Percentiles rank a stretch among this genome's conserved stretches.
Evolutionary conservation across 2,797 vertebrate genomes (phyloP).

Genomic region (Emys orbicularis): DNA sequence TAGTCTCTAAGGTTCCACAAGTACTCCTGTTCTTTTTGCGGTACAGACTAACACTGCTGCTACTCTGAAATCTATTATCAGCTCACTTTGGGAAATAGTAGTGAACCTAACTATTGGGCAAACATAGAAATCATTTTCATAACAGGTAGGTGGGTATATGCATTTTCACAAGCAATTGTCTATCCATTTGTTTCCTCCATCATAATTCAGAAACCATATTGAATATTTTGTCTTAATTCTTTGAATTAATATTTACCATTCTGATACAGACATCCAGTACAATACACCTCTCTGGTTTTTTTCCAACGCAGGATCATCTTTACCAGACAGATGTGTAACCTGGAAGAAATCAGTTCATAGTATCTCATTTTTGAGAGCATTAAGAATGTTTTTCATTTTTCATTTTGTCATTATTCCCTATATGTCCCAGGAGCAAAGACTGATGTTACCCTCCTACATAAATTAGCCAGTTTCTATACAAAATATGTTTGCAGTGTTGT

Average conservation of each 20-base stretch:
- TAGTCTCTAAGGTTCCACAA: no score
- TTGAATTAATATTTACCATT: not conserved
- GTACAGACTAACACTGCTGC: no score
- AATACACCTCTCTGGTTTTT: not conserved
- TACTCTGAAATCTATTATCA: not conserved
- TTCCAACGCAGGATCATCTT: not conserved
- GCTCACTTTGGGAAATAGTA: not conserved
- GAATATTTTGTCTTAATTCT: not conserved
- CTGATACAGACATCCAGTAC: not conserved
- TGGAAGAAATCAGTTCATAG: not conserved
- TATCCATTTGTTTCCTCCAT: not conserved
- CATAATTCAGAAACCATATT: not conserved
- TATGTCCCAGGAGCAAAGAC: accelerated
- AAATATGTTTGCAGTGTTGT: not conserved
- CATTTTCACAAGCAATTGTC: not conserved
- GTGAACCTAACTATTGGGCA: not conserved
- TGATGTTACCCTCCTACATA: not conserved
- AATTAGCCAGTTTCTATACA: not conserved
- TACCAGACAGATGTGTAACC: not conserved
- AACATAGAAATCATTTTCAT: not conserved
- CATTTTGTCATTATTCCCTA: not conserved
- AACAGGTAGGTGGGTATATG: not conserved
- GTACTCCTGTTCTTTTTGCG: no score
- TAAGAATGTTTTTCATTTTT: not conserved
- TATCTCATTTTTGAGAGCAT: not conserved